These are phyloP conservation scores for Leptoteleia sp. DNA, from an alignment of 1,140 invertebrate genomes.

Conservation along the genomic window DNA sequence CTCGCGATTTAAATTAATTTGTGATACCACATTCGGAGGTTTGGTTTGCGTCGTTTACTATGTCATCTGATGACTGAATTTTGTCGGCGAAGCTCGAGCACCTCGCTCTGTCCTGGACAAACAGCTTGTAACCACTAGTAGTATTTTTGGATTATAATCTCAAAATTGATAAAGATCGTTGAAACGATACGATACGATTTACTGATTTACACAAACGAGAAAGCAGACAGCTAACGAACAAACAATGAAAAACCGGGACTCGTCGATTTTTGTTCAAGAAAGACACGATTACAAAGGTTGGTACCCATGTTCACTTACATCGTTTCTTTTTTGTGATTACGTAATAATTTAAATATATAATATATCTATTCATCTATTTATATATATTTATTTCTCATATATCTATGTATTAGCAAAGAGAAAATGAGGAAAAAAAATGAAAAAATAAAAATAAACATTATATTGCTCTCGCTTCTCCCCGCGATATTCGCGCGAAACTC, in stretches of 20 bases:
- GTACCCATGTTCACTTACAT: slow-evolving; percentile 31
- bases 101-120: no score
- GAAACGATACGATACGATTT: slow-evolving; percentile 49
- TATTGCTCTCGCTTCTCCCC: slow-evolving; percentile 34
- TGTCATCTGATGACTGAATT: no score
- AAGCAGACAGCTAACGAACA: slow-evolving; percentile 47
- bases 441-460: slow-evolving; percentile 36
- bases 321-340: slow-evolving; percentile 33
- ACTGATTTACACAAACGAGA: slow-evolving; percentile 51
- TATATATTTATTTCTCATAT: slow-evolving; percentile 26
- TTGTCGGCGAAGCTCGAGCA: no score
- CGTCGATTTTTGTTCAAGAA: slow-evolving; percentile 37
- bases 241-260: slow-evolving; percentile 28
- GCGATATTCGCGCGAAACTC: neutral
- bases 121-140: no score
- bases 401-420: slow-evolving; percentile 49
- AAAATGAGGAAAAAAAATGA: no score
- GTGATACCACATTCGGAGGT: no score
- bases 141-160: no score
- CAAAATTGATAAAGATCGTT: slow-evolving; percentile 69
- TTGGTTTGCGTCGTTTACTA: no score
- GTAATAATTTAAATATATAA: slow-evolving; percentile 62
- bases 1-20: no score
- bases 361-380: slow-evolving; percentile 49
- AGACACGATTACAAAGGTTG: slow-evolving; percentile 46